phyloP scores from a whole-genome alignment of 2,797 vertebrate genomes.

The Microcaecilia unicolor region DNA sequence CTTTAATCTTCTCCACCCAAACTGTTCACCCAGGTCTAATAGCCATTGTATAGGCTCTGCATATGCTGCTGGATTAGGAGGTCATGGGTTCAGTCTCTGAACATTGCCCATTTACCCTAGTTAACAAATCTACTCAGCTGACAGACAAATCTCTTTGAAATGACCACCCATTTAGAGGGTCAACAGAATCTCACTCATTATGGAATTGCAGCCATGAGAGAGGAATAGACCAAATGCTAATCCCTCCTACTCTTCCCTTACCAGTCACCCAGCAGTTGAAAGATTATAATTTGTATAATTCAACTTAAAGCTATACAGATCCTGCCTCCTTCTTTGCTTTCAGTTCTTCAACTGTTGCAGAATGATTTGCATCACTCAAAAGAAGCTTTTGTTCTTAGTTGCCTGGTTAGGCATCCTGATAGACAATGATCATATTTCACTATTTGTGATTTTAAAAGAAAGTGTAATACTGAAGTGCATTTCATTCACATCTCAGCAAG shows the following conservation, averaged over 20 bases:
- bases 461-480: too few relatives aligned
- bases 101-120: constrained; percentile 34
- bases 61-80: constrained; percentile 44
- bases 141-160: constrained; percentile 36
- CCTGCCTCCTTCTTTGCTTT: not conserved
- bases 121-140: constrained; percentile 38
- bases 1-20: constrained; percentile 30
- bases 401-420: not conserved
- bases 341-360: not conserved
- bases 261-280: not conserved
- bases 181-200: too few relatives aligned
- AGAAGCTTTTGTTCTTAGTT: constrained; percentile 3
- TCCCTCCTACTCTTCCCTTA: too few relatives aligned
- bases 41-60: constrained; percentile 34
- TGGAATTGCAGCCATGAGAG: too few relatives aligned
- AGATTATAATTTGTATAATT: not conserved
- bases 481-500: too few relatives aligned
- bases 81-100: constrained; percentile 42
- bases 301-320: not conserved
- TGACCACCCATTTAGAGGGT: constrained; percentile 42
- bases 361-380: not conserved
- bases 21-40: constrained; percentile 39
- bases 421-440: too few relatives aligned
- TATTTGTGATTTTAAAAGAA: too few relatives aligned
- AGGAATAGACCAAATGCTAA: too few relatives aligned